phyloP scores from a whole-genome alignment of 2,888 invertebrate species.

The Quadroppia sp. region DNA sequence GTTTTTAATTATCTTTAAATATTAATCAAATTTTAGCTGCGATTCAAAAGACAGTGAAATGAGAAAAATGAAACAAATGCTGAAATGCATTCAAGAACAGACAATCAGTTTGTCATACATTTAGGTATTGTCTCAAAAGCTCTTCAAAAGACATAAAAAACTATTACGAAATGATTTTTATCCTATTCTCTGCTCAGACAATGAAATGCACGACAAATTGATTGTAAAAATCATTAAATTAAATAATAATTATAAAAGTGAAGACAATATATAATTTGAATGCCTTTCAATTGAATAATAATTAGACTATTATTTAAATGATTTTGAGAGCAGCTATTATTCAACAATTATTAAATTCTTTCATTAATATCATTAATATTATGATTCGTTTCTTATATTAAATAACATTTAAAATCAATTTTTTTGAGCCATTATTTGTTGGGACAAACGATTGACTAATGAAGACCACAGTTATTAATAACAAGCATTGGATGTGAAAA shows the following conservation, averaged over 20 bases:
- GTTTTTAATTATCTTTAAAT: background rate
- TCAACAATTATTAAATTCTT: background rate
- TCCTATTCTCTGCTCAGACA: background rate
- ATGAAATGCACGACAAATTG: background rate
- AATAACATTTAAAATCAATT: conserved; percentile 10
- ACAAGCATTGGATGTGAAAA: background rate
- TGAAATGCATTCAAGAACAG: conserved; percentile 26
- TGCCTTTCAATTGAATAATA: background rate
- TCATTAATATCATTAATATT: background rate
- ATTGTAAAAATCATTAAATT: background rate
- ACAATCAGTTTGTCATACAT: background rate
- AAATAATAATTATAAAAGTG: background rate
- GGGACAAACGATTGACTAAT: conserved; percentile 3
- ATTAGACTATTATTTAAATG: background rate
- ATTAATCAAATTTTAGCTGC: conserved; percentile 16
- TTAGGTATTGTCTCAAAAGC: background rate
- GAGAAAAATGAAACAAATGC: background rate
- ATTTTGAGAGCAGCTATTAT: background rate
- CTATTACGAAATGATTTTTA: background rate
- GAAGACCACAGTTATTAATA: background rate
- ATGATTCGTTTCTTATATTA: background rate
- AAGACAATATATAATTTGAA: background rate
- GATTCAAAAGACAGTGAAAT: background rate
- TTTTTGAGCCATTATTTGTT: conserved; percentile 27
- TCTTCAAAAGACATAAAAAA: background rate